A percentile compares a stretch with the other conserved stretches of the same genome.
These are phyloP conservation scores for Matsumyia berberina DNA, from an alignment of 2,888 invertebrate species.

Conservation along the genomic window DNA sequence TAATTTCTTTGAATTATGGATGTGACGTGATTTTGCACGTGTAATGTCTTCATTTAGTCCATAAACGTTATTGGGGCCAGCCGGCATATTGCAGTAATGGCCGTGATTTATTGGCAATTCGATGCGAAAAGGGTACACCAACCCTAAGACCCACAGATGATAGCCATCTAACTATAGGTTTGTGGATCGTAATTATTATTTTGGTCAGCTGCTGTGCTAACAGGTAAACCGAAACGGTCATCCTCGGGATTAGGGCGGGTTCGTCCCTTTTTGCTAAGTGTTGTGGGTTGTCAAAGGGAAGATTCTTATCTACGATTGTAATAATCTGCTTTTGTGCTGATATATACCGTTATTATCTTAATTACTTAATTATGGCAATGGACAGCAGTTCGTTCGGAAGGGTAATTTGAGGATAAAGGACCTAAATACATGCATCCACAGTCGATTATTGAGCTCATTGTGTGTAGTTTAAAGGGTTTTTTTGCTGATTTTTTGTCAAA, in stretches of 20 bases:
- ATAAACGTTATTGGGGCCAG: slow-evolving; percentile 65
- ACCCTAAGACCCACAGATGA: not conserved
- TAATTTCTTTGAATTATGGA: slow-evolving; percentile 75
- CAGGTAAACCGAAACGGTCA: slow-evolving; percentile 59
- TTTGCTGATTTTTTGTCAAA: not conserved
- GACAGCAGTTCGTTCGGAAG: not conserved
- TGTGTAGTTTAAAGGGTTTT: slow-evolving; percentile 1
- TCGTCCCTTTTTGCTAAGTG: slow-evolving; percentile 18
- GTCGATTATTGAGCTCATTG: slow-evolving; percentile 43
- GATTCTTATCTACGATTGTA: slow-evolving; percentile 48
- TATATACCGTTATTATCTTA: slow-evolving; percentile 62
- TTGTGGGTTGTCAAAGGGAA: slow-evolving; percentile 5
- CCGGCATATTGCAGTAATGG: slow-evolving; percentile 68
- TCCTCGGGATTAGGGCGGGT: slow-evolving; percentile 50
- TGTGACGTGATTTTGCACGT: slow-evolving; percentile 76
- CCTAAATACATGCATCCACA: slow-evolving; percentile 27
- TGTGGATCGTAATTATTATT: slow-evolving; percentile 46
- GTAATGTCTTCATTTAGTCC: slow-evolving; percentile 76
- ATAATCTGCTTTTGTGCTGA: slow-evolving; percentile 44
- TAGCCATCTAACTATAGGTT: not conserved
- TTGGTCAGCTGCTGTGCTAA: slow-evolving; percentile 55
- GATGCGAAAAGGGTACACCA: slow-evolving; percentile 28
- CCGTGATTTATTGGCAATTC: slow-evolving; percentile 62
- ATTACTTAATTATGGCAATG: slow-evolving; percentile 67
- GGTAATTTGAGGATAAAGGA: slow-evolving; percentile 48